A percentile compares a stretch with the other conserved stretches of the same genome.
Evolutionary conservation across 1,140 invertebrate genomes (phyloP).

Genomic region (Drosophila melanogaster): DNA sequence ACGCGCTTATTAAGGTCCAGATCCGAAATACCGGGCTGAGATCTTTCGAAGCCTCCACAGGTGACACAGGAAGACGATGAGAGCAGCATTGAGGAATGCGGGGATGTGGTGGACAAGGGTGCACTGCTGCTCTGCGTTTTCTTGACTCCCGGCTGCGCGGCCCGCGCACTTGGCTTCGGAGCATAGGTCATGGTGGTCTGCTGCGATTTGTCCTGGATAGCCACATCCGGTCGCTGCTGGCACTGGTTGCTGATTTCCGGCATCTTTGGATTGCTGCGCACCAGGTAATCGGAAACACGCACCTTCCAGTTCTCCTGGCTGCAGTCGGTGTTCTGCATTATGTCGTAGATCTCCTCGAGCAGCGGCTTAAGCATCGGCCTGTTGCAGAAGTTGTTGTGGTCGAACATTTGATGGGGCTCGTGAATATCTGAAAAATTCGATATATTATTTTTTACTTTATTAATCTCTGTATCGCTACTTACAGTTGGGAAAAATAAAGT

Average conservation of each 20-base stretch:
- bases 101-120: conserved; percentile 35
- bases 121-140: conserved; percentile 32
- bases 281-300: conserved; percentile 64
- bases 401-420: conserved; percentile 65
- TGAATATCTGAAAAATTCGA: conserved; percentile 55
- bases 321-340: conserved; percentile 65
- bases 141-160: conserved; percentile 21
- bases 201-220: conserved; percentile 53
- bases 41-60: conserved; percentile 69
- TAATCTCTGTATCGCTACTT: conserved; percentile 71
- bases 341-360: conserved; percentile 65
- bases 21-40: conserved; percentile 28
- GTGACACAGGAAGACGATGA: conserved; percentile 71
- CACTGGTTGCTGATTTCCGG: conserved; percentile 70
- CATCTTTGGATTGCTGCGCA: conserved; percentile 52
- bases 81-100: conserved; percentile 61
- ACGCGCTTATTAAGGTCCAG: conserved; percentile 63
- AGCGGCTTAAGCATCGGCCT: conserved; percentile 64
- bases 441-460: not conserved
- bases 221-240: conserved; percentile 24
- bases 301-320: conserved; percentile 70
- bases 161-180: conserved; percentile 23
- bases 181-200: conserved; percentile 56
- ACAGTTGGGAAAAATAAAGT: conserved; percentile 95
- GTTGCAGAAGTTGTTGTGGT: conserved; percentile 50